Conservation (phyloP, 2,113 vertebrate species). For the Mastomys natalensis region DNA sequence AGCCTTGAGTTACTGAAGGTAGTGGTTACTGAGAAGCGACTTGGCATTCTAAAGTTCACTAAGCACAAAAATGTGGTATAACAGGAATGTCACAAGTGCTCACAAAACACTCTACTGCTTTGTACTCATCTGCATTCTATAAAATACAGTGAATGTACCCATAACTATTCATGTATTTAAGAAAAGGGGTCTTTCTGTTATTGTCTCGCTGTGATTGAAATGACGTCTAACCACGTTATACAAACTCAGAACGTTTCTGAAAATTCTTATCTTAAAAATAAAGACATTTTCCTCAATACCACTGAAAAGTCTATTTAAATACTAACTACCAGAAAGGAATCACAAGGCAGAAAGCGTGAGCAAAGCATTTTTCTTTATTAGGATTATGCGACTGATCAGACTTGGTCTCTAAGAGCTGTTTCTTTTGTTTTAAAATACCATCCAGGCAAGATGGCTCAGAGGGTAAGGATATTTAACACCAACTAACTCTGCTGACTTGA, state of each 20-base stretch:
- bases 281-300: background rate
- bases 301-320: slow-evolving; percentile 78
- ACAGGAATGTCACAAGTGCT: slow-evolving; percentile 51
- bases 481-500: background rate
- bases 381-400: slow-evolving; percentile 28
- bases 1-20: slow-evolving; percentile 53
- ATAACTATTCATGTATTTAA: background rate
- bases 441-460: background rate
- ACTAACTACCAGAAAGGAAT: slow-evolving; percentile 76
- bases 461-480: background rate
- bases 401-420: slow-evolving; percentile 19
- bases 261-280: slow-evolving; percentile 74
- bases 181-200: slow-evolving; percentile 61
- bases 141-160: slow-evolving; percentile 64
- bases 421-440: slow-evolving; percentile 57
- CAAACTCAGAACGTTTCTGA: slow-evolving; percentile 69
- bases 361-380: slow-evolving; percentile 65
- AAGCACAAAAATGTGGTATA: background rate
- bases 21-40: slow-evolving; percentile 28
- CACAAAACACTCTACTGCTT: slow-evolving; percentile 50
- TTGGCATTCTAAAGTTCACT: slow-evolving; percentile 56
- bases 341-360: slow-evolving; percentile 64
- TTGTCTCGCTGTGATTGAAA: slow-evolving; percentile 64
- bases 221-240: slow-evolving; percentile 63
- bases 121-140: slow-evolving; percentile 36